Evolutionary conservation across 1,140 invertebrate species (phyloP), one percentile per base, ranked within the genome.

Genomic region (Drosophila pandora): DNA sequence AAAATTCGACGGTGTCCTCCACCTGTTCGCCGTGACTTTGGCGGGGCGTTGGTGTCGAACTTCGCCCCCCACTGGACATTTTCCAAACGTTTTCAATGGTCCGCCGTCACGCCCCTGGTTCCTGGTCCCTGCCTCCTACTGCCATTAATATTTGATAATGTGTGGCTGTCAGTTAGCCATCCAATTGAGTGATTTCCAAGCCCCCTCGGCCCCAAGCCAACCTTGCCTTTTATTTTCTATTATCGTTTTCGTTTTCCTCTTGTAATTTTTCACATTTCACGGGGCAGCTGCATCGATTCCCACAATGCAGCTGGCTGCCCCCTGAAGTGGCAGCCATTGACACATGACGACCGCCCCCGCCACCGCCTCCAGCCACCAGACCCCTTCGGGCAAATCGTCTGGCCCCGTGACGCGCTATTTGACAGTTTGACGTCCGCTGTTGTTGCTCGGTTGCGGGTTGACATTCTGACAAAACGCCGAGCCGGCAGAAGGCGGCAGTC

Each of bases 71-170:
- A 4, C 21, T n/a, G 72, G 56, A 62, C 41, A 21, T 30, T 25
- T 49, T 30, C 28, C 82, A 88, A 85, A 78, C 80, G 78, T 74
- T 87, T 85, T 64, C 83, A 85, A 82, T 82, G 83, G 78, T 64
- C 74, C 59, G 41, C 9, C 34, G 47, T 48, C 69, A 56, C 25
- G 56, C 21, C 58, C 50, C 17, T 17, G 17, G 17, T 1, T 17
- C 17, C 17, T 17, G 17, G 17, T 17, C 17, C 17, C 17, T 17
- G 17, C 17, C 17, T 17, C 17, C n/a, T 8, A 5, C 30, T 8
- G n/a, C 21, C 65, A 87, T 87, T 79, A 87, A 87, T 87, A 88
- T 87, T 87, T 87, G 83, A 87, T 87, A 87, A 88, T 88, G 83
- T 88, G 71, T 78, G 47, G 73, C 83, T 87, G 82, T 85, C 82